These are phyloP conservation scores for Kradibia gibbosae DNA, from an alignment of 1,140 invertebrate species.

Conservation along the genomic window DNA sequence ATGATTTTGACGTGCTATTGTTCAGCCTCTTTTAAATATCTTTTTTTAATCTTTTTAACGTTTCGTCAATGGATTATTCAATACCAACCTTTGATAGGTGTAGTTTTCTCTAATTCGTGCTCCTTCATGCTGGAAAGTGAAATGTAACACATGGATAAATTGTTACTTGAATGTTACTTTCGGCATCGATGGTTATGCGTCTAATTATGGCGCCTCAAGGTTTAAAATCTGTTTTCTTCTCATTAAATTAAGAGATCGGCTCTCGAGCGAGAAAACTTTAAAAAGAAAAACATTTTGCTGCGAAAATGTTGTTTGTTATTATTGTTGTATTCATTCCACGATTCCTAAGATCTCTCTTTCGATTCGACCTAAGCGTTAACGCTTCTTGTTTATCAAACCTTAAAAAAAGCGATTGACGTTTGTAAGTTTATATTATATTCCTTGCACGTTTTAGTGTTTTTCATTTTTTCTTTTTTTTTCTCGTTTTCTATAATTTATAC, in stretches of 20 bases:
- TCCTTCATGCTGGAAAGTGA: background rate
- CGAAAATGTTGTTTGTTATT: conserved; percentile 39
- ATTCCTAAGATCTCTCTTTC: conserved; percentile 44
- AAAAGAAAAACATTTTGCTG: conserved; percentile 33
- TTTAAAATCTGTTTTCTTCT: conserved; percentile 13
- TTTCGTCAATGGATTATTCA: conserved; percentile 31
- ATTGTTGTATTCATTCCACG: conserved; percentile 48
- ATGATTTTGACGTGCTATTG: background rate
- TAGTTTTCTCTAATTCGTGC: conserved; percentile 2
- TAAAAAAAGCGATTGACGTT: conserved; percentile 38
- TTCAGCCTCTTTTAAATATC: background rate
- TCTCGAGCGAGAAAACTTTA: background rate
- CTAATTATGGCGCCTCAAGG: background rate
- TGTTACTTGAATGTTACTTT: conserved; percentile 16
- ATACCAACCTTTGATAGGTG: conserved; percentile 30
- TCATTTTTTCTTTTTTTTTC: conserved; percentile 41
- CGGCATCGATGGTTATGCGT: background rate
- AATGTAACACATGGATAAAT: background rate
- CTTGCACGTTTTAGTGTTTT: conserved; percentile 49
- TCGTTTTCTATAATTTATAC: conserved; percentile 46
- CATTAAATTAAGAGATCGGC: conserved; percentile 19
- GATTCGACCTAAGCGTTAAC: conserved; percentile 33
- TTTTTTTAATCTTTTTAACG: conserved; percentile 10
- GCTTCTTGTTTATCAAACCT: conserved; percentile 37
- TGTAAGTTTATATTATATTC: conserved; percentile 37